These are phyloP conservation scores for Heteromyza rotundicornis DNA, from an alignment of 2,888 invertebrate genomes.

Conservation along the genomic window DNA sequence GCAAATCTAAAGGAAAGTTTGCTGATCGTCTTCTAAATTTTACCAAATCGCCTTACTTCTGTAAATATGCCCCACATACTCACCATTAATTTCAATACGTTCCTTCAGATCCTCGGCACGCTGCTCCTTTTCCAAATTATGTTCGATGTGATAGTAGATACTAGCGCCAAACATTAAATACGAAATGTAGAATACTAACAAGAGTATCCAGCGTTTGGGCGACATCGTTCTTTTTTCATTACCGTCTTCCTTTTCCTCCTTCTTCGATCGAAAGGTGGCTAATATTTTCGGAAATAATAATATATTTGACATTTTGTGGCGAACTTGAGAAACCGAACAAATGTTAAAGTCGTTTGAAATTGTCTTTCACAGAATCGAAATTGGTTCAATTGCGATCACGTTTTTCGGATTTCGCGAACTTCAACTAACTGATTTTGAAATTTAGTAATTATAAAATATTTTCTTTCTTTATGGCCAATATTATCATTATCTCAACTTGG, in stretches of 20 bases:
- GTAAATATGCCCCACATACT: no score
- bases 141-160: conserved; percentile 84
- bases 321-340: not conserved
- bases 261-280: conserved; percentile 1
- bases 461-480: not conserved
- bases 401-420: not conserved
- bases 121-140: conserved; percentile 71
- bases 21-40: no score
- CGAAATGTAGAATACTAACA: conserved; percentile 76
- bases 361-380: not conserved
- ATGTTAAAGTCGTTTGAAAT: not conserved
- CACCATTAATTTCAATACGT: conserved; percentile 75
- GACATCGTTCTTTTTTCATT: conserved; percentile 67
- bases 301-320: not conserved
- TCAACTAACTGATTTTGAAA: not conserved
- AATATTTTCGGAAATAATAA: not conserved
- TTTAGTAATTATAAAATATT: not conserved
- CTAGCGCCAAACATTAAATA: conserved; percentile 84
- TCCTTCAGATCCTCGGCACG: conserved; percentile 68
- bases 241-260: conserved; percentile 20
- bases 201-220: conserved; percentile 78
- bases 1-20: no score
- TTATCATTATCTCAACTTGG: no score
- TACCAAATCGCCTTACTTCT: no score
- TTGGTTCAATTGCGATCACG: no score